Conservation (phyloP, 2,797 vertebrate species). For the Sibirionetta formosa region DNA sequence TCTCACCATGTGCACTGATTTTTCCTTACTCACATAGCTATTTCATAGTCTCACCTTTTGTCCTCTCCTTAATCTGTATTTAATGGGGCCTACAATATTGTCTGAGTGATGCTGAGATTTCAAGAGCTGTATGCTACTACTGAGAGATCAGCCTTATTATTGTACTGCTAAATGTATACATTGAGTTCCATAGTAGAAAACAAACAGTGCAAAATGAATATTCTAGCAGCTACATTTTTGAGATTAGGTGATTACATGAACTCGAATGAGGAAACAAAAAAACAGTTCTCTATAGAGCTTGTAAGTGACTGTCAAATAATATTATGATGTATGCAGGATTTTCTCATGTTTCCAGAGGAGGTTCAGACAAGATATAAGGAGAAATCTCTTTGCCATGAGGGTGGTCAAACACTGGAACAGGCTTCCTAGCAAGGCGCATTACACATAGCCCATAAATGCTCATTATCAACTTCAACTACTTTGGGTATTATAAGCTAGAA, state of each 20-base stretch:
- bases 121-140: not conserved
- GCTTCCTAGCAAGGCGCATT: not conserved
- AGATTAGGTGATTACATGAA: not conserved
- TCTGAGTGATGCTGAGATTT: not conserved
- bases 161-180: not conserved
- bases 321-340: not conserved
- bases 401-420: not conserved
- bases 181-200: not conserved
- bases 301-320: not conserved
- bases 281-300: not conserved
- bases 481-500: not conserved
- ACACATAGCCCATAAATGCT: not conserved
- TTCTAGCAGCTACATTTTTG: not conserved
- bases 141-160: not conserved
- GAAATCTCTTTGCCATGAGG: not conserved
- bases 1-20: not conserved
- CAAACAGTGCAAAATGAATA: not conserved
- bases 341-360: not conserved
- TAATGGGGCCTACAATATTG: accelerated
- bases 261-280: not conserved
- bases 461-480: not conserved
- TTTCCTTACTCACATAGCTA: not conserved
- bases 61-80: not conserved
- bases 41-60: not conserved
- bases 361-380: not conserved